Evolutionary conservation across 2,113 vertebrate genomes (phyloP).

Genomic region (Pipra filicauda): DNA sequence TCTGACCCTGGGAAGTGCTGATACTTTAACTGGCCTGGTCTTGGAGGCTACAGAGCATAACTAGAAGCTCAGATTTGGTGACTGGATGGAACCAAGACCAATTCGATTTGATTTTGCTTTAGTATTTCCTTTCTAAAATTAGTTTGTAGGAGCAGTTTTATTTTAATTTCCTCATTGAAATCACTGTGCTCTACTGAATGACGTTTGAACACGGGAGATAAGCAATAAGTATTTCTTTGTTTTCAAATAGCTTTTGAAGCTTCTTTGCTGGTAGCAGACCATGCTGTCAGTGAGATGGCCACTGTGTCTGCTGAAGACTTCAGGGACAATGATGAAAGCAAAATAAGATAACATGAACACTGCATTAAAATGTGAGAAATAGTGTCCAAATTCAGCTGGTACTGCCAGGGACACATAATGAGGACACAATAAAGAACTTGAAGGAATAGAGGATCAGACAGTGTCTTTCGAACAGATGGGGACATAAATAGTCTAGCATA

Average conservation of each 20-base stretch:
- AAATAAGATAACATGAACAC: not conserved
- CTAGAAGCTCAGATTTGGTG: not conserved
- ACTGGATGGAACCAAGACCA: not conserved
- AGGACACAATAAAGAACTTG: constrained; percentile 1
- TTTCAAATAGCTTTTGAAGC: not conserved
- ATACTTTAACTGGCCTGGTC: not conserved
- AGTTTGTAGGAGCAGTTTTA: not conserved
- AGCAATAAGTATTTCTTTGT: not conserved
- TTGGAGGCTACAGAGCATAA: not conserved
- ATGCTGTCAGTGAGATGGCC: not conserved
- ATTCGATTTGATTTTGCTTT: not conserved
- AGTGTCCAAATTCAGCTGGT: not conserved
- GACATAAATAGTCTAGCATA: constrained; percentile 33
- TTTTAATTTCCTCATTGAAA: not conserved
- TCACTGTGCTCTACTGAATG: not conserved
- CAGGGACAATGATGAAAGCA: not conserved
- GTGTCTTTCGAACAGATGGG: constrained; percentile 43
- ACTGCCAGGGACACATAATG: not conserved
- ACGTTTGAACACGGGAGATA: not conserved
- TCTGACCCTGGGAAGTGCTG: not conserved
- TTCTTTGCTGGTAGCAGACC: not conserved
- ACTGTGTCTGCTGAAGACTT: not conserved
- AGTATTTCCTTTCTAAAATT: not conserved
- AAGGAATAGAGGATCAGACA: constrained; percentile 9
- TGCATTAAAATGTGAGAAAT: constrained; percentile 21